Base-by-base conservation (phyloP, 2,113 vertebrate species). In the Saiga tatarica region DNA sequence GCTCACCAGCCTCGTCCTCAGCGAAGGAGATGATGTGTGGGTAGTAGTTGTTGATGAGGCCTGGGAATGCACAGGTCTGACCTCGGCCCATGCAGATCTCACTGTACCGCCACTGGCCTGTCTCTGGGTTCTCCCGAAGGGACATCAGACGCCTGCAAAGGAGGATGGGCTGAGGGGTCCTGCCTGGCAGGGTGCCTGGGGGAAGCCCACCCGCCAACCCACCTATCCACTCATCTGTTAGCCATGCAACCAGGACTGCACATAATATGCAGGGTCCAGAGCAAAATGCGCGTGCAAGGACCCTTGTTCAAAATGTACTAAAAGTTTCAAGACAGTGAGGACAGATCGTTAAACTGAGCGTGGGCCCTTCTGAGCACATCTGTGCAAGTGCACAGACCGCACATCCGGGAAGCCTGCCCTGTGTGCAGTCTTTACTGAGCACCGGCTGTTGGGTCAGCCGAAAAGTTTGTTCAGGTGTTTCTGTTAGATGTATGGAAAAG, bases 1-100 rank as follows among this genome's bases (percentile, higher is more conserved):
- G 47, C 96, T 97, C 99, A 99, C 99, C 99, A 67, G 99, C 99
- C 98, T 99, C 99, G 28, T 99, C 99, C 98, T 99, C 99, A 10
- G 99, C 99, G 7, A 99, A 99, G 87, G 99, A 99, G 97, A 99
- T 99, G 96, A 99, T 99, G 92, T 99, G 99, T 1, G 99, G 99
- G 62, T 99, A 98, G 97, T 99, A 99, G 98, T 99, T 99, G 98
- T 99, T 99, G 98, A 99, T 99, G 95, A 99, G 99, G 13, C 99
- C 99, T 2, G 99, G 99, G 95, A 99, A 99, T 36, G 99, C 97
- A 13, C 99, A 99, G 0, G 99, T 99, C 97, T 99, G 99, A 26
- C 99, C 99, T 0, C 88, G 98, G 28, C 99, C 99, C 99, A 99
- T 99, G 97, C 99, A 99, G 97, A 99, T 99, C 98, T 99, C 99